Evolutionary conservation across 2,797 vertebrate species (phyloP).

Genomic region (Leptoclinus maculatus): DNA sequence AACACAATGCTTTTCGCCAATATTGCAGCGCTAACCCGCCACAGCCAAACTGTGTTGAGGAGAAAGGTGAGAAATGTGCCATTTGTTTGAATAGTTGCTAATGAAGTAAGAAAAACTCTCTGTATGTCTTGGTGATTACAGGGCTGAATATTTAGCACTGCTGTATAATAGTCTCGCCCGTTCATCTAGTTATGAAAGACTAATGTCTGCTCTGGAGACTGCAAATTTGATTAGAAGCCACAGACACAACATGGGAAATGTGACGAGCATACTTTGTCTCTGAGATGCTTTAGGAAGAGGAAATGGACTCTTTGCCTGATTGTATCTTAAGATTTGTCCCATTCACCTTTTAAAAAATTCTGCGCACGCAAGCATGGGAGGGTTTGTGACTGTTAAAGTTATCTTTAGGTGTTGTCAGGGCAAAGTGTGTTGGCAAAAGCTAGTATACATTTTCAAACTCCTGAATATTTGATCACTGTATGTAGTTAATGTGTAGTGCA

Average conservation of each 20-base stretch:
- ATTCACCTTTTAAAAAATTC: neutral
- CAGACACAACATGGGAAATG: conserved; percentile 1
- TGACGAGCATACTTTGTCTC: conserved; percentile 1
- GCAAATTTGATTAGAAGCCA: conserved; percentile 12
- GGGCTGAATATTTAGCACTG: neutral
- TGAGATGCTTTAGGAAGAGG: neutral
- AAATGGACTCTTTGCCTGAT: neutral
- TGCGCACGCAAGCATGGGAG: neutral
- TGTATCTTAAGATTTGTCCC: conserved; percentile 10
- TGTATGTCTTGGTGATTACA: neutral
- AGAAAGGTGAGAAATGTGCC: conserved; percentile 10
- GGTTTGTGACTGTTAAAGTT: neutral
- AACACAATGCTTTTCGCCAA: neutral
- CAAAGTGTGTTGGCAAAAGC: neutral
- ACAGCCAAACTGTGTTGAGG: neutral
- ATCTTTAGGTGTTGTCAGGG: neutral
- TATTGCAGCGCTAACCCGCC: conserved; percentile 3
- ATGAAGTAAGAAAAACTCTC: neutral
- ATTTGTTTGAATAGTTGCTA: conserved; percentile 6
- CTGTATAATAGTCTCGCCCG: neutral
- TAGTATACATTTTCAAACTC: conserved; percentile 1
- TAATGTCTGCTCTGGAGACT: neutral
- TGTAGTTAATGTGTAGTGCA: too few relatives aligned
- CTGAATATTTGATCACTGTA: too few relatives aligned
- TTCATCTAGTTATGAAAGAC: neutral